phyloP scores from a whole-genome alignment of 2,113 vertebrate genomes.

The Crotalus tigris region DNA sequence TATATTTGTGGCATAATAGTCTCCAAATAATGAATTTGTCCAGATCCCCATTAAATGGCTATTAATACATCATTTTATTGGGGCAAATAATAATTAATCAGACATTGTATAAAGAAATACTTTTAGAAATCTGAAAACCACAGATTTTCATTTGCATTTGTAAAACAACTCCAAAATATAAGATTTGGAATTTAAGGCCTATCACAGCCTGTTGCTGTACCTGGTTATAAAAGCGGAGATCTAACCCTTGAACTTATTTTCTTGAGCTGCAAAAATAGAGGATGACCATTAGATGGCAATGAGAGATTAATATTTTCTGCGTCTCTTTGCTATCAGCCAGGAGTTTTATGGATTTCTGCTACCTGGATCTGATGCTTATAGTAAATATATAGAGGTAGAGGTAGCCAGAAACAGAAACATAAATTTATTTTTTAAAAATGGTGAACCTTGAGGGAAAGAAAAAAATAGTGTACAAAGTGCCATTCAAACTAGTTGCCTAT shows the following conservation, averaged over 20 bases:
- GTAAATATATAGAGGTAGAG: not conserved
- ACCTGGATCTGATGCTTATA: not conserved
- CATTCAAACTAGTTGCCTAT: not conserved
- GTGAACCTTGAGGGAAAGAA: not conserved
- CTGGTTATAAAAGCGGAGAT: not conserved
- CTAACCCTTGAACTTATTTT: not conserved
- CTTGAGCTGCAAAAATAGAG: not conserved
- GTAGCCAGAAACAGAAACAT: not conserved
- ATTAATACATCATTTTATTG: not conserved
- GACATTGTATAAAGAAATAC: not conserved
- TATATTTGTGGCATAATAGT: not conserved
- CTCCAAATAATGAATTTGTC: not conserved
- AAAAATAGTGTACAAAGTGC: not conserved
- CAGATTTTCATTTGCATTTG: not conserved
- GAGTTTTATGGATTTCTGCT: not conserved
- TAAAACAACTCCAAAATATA: not conserved
- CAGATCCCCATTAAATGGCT: not conserved
- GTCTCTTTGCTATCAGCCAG: not conserved
- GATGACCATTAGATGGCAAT: not conserved
- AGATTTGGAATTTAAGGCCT: not conserved
- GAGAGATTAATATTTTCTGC: not conserved
- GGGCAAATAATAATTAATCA: not conserved
- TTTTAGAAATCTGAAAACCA: not conserved
- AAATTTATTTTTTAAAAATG: not conserved
- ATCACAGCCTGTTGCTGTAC: not conserved